These are phyloP conservation scores for Saimiri boliviensis DNA, from an alignment of 2,113 vertebrate genomes.

Conservation along the genomic window DNA sequence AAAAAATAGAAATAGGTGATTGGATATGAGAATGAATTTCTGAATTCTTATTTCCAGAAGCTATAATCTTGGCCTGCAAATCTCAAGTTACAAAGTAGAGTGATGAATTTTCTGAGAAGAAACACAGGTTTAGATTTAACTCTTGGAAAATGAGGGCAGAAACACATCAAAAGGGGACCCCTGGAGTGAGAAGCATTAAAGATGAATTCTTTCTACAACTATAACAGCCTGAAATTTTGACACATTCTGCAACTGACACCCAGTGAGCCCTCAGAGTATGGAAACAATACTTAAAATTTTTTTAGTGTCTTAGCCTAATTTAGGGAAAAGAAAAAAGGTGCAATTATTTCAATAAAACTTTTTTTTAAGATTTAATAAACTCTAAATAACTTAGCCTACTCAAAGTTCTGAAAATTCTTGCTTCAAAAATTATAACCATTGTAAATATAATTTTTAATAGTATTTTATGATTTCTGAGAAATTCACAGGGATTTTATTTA, in stretches of 20 bases:
- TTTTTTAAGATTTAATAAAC: constrained; percentile 28
- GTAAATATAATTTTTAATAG: neutral
- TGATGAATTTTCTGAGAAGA: constrained; percentile 45
- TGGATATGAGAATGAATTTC: neutral
- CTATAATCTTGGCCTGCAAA: neutral
- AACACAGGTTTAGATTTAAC: constrained; percentile 50
- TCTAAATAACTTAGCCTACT: neutral
- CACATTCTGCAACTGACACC: constrained; percentile 14
- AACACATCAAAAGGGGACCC: constrained; percentile 63
- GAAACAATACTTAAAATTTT: neutral
- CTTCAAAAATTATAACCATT: constrained; percentile 22
- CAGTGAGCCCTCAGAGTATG: neutral
- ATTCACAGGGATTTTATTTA: neutral
- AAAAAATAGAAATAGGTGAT: neutral
- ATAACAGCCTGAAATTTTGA: constrained; percentile 35
- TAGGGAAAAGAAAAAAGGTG: neutral
- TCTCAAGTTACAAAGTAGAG: constrained; percentile 28
- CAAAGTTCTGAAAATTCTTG: neutral
- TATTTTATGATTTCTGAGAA: constrained; percentile 25
- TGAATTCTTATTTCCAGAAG: neutral
- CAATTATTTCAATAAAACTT: neutral
- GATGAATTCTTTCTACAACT: constrained; percentile 40
- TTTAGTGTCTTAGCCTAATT: constrained; percentile 6
- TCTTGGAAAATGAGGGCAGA: constrained; percentile 64
- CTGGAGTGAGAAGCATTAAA: constrained; percentile 61